phyloP scores from a whole-genome alignment of 2,888 invertebrate species.

The Diaphora mendica region DNA sequence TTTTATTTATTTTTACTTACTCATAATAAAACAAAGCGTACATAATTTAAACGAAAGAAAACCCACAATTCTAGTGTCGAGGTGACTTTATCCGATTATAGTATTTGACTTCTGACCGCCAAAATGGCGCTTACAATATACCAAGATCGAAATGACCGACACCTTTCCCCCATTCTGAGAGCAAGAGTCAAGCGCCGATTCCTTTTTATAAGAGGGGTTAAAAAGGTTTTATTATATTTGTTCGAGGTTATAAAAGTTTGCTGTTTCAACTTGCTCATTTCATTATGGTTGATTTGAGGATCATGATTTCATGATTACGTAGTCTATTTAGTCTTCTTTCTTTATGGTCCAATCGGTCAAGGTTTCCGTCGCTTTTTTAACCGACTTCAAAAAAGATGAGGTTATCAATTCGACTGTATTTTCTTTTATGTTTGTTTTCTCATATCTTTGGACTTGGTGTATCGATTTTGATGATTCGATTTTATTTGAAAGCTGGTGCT shows the following conservation, averaged over 20 bases:
- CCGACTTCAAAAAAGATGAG: no score
- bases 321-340: no score
- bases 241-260: not conserved
- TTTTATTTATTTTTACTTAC: not conserved
- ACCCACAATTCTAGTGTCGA: conserved; percentile 37
- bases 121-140: not conserved
- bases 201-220: conserved; percentile 8
- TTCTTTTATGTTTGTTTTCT: no score
- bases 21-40: not conserved
- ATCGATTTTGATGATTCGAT: no score
- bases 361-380: no score
- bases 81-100: conserved; percentile 44
- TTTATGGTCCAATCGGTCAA: no score
- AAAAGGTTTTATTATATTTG: not conserved
- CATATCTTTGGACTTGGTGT: no score
- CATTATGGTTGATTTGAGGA: not conserved
- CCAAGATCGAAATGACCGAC: conserved; percentile 2
- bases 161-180: not conserved
- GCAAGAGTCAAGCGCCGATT: not conserved
- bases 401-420: no score
- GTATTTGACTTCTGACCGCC: conserved; percentile 43
- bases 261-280: not conserved
- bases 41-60: conserved; percentile 23
- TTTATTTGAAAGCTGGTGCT: no score
- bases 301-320: no score